These are phyloP conservation scores for Apamea sordens DNA, from an alignment of 2,888 invertebrate genomes.

Conservation along the genomic window DNA sequence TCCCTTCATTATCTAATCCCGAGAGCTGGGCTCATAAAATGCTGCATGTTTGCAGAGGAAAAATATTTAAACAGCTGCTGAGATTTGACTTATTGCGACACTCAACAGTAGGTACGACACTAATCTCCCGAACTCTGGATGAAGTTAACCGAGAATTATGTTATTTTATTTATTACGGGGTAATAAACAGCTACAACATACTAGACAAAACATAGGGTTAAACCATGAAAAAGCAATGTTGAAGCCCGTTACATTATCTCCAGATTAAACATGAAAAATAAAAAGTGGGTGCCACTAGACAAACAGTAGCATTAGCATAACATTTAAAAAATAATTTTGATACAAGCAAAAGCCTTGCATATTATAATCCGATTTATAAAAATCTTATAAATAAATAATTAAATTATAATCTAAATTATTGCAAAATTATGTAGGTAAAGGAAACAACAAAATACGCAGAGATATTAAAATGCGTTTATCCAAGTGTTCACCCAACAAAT, in stretches of 20 bases:
- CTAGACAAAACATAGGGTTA: background rate
- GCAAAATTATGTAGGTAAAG: no score
- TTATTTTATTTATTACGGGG: background rate
- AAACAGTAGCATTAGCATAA: background rate
- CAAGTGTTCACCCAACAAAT: background rate
- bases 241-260: background rate
- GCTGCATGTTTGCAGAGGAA: slow-evolving; percentile 11
- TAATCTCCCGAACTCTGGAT: background rate
- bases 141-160: background rate
- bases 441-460: background rate
- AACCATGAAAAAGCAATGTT: background rate
- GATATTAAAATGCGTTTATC: background rate
- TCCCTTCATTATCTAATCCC: slow-evolving; percentile 70
- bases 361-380: no score
- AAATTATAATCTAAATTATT: background rate
- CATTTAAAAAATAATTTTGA: background rate
- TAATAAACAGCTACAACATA: background rate
- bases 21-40: slow-evolving; percentile 28
- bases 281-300: background rate
- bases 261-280: background rate
- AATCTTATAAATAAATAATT: no score
- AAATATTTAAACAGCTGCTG: background rate
- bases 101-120: background rate
- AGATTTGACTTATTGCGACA: background rate
- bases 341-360: no score